Percentiles rank a stretch among this genome's conserved stretches.
phyloP scores from a whole-genome alignment of 2,113 vertebrate genomes.

The Corydoras sp. region DNA sequence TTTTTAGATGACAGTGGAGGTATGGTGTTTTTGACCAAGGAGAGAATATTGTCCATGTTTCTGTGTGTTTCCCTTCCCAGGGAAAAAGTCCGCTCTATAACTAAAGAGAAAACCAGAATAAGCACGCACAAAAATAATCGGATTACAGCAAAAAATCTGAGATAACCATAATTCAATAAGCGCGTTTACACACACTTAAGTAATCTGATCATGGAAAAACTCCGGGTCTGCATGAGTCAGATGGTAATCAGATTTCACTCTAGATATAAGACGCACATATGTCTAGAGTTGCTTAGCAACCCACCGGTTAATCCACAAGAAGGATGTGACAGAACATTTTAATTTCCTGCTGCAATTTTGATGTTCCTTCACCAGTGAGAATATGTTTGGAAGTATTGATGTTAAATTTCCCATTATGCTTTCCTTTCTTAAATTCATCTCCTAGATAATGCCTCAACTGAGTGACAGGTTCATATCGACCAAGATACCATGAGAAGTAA shows the following conservation, averaged over 20 bases:
- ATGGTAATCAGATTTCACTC: not conserved
- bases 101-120: constrained; percentile 62
- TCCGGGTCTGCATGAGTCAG: not conserved
- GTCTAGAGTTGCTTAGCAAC: constrained; percentile 2
- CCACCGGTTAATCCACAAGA: not conserved
- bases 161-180: not conserved
- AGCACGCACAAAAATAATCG: not conserved
- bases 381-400: not conserved
- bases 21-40: constrained; percentile 78
- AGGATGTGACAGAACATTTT: not conserved
- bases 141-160: not conserved
- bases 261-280: not conserved
- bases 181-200: constrained; percentile 2
- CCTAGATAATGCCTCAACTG: too few species aligned
- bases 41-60: constrained; percentile 78
- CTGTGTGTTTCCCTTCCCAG: constrained; percentile 61
- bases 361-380: not conserved
- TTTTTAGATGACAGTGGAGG: constrained; percentile 79
- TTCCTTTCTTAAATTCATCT: too few species aligned
- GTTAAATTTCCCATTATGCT: too few species aligned
- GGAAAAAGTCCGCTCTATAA: constrained; percentile 74
- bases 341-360: not conserved
- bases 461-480: too few species aligned
- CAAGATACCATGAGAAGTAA: too few species aligned
- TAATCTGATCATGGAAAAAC: constrained; percentile 5